These are phyloP conservation scores for Desoria tigrina DNA, from an alignment of 2,888 invertebrate species.

Conservation along the genomic window DNA sequence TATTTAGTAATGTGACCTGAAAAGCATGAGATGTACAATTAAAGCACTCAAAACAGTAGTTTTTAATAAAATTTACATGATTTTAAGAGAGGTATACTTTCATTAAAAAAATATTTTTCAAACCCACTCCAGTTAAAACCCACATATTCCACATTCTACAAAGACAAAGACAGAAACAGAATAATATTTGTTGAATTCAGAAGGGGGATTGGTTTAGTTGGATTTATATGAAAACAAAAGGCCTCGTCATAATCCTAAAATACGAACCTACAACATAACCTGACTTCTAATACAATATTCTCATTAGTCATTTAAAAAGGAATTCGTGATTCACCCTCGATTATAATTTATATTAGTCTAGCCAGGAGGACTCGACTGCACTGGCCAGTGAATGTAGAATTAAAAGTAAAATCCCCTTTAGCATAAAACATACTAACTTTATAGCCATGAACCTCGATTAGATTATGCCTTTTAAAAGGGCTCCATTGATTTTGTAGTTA, in stretches of 20 bases:
- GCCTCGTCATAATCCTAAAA: not conserved
- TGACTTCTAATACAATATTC: conserved; percentile 11
- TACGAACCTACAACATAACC: not conserved
- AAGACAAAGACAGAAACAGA: too few species aligned
- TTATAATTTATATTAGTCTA: conserved; percentile 9
- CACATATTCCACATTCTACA: too few species aligned
- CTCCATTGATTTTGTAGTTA: conserved; percentile 3
- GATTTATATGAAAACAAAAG: not conserved
- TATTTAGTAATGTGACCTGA: too few species aligned
- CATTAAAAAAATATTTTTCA: too few species aligned
- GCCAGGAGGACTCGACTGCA: not conserved
- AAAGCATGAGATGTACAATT: too few species aligned
- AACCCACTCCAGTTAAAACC: too few species aligned
- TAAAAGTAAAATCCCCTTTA: conserved; percentile 5
- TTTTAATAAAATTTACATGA: too few species aligned
- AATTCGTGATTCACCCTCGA: conserved; percentile 13
- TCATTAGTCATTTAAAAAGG: conserved; percentile 20
- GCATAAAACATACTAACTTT: not conserved
- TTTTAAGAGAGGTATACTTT: too few species aligned
- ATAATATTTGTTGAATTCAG: too few species aligned
- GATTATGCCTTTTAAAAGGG: not conserved
- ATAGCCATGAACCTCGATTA: not conserved
- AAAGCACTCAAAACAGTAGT: too few species aligned
- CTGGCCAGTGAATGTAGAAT: not conserved
- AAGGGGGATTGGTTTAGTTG: too few species aligned